Conservation (phyloP, 2,888 invertebrate genomes). For the Schizotus pectinicornis region DNA sequence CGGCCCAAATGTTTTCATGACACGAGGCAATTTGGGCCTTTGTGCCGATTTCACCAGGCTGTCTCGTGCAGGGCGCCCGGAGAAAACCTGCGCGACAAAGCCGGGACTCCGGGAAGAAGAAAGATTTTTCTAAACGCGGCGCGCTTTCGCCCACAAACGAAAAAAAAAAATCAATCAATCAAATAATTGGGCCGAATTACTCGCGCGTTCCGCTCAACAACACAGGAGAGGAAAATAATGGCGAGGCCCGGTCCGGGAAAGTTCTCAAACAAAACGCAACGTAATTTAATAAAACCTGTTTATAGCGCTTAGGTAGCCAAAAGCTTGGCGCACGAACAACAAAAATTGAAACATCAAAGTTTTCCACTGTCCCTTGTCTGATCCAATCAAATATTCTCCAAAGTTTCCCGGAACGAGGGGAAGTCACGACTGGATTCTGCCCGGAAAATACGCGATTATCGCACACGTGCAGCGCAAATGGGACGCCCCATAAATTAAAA, state of each 20-base stretch:
- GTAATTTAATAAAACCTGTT: slow-evolving; percentile 17
- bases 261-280: slow-evolving; percentile 4
- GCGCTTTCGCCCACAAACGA: not conserved
- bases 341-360: slow-evolving; percentile 20
- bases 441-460: not conserved
- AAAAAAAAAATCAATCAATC: slow-evolving; percentile 5
- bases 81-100: too few relatives aligned
- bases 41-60: not conserved
- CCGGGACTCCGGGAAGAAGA: not conserved
- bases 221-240: not conserved
- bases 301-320: slow-evolving; percentile 12
- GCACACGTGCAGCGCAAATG: not conserved
- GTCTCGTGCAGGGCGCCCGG: not conserved
- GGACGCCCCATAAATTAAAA: not conserved
- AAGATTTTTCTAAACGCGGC: not conserved
- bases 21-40: slow-evolving; percentile 1
- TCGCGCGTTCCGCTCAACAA: not conserved
- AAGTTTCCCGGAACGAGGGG: slow-evolving; percentile 4
- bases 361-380: slow-evolving; percentile 15
- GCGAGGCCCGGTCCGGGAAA: not conserved
- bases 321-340: slow-evolving; percentile 12
- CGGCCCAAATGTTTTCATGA: slow-evolving; percentile 8
- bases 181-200: not conserved
- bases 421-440: slow-evolving; percentile 3
- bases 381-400: slow-evolving; percentile 12